Conservation (phyloP, 2,888 invertebrate genomes). For the Lordiphosa fenestrarum region DNA sequence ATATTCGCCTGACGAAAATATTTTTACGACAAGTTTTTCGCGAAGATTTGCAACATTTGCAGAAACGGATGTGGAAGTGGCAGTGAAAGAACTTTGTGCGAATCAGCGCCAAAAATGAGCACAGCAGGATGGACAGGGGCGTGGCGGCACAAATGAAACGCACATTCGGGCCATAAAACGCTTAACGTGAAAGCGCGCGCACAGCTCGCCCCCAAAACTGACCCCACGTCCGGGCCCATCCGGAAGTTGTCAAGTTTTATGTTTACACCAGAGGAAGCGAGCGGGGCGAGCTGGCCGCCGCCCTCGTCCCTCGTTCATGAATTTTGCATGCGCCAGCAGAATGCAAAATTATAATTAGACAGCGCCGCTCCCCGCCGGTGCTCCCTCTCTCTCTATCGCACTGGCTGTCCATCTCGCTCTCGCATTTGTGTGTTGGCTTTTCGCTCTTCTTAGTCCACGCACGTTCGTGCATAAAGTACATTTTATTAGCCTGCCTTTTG, state of each 20-base stretch:
- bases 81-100: constrained; percentile 20
- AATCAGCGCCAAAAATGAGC: constrained; percentile 58
- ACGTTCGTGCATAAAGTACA: constrained; percentile 72
- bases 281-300: background rate
- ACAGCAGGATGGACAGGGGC: constrained; percentile 4
- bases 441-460: constrained; percentile 51
- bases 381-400: background rate
- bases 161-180: constrained; percentile 69
- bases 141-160: constrained; percentile 52
- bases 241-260: constrained; percentile 72
- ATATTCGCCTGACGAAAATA: constrained; percentile 66
- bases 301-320: constrained; percentile 39
- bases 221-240: constrained; percentile 25
- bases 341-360: constrained; percentile 73
- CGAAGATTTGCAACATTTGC: constrained; percentile 73
- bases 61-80: constrained; percentile 40
- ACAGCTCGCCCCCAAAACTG: background rate
- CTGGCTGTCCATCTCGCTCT: background rate
- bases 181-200: constrained; percentile 44
- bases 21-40: constrained; percentile 74
- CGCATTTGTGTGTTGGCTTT: constrained; percentile 14
- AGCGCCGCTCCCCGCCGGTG: constrained; percentile 24
- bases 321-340: constrained; percentile 72
- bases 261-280: constrained; percentile 44
- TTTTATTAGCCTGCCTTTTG: constrained; percentile 68